phyloP scores from a whole-genome alignment of 1,140 invertebrate genomes.

The Drosophila pandora region DNA sequence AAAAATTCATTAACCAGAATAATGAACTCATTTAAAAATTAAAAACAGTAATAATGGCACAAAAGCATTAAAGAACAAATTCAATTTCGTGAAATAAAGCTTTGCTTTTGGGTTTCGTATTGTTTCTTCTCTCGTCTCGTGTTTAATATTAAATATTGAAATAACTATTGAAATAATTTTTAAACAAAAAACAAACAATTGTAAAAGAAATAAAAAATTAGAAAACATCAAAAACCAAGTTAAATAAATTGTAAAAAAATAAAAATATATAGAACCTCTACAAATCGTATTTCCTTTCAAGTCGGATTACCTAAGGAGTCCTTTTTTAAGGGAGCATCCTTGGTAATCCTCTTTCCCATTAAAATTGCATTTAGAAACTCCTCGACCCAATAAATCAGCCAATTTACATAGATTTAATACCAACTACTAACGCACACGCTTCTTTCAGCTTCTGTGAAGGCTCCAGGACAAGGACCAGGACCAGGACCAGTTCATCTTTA shows the following conservation, averaged over 20 bases:
- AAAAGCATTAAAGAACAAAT: slow-evolving; percentile 46
- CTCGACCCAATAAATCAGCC: slow-evolving; percentile 40
- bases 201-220: slow-evolving; percentile 18
- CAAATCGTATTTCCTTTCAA: slow-evolving; percentile 5
- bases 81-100: slow-evolving; percentile 36
- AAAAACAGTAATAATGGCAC: slow-evolving; percentile 36
- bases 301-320: slow-evolving; percentile 3
- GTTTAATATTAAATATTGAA: slow-evolving; percentile 6
- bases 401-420: slow-evolving; percentile 48
- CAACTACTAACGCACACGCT: slow-evolving; percentile 10
- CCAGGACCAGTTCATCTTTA: slow-evolving; percentile 64
- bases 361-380: slow-evolving; percentile 49
- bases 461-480: not conserved
- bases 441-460: not conserved
- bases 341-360: slow-evolving; percentile 27
- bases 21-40: slow-evolving; percentile 54
- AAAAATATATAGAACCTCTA: not conserved
- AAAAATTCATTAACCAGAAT: slow-evolving; percentile 60
- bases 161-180: slow-evolving; percentile 9
- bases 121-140: slow-evolving; percentile 40
- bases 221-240: slow-evolving; percentile 29
- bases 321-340: not conserved
- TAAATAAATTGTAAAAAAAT: slow-evolving; percentile 12
- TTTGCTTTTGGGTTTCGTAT: slow-evolving; percentile 11
- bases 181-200: slow-evolving; percentile 7